Evolutionary conservation across 2,113 vertebrate species (phyloP).

Genomic region (Centropus bengalensis): DNA sequence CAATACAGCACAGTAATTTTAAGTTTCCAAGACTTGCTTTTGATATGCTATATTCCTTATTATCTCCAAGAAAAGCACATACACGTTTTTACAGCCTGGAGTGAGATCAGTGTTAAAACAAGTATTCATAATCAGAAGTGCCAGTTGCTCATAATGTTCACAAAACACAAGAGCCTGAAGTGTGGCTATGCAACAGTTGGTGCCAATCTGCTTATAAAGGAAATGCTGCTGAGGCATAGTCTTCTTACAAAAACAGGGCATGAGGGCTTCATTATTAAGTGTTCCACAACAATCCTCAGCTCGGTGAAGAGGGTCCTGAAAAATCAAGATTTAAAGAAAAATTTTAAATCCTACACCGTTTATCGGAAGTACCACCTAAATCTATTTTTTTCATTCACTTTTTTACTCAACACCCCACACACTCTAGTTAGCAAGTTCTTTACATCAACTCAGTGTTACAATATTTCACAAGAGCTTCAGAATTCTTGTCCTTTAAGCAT

Average conservation of each 20-base stretch:
- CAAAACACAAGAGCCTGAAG: conserved; percentile 39
- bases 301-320: conserved; percentile 94
- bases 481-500: background rate
- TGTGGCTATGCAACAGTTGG: conserved; percentile 88
- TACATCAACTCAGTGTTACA: background rate
- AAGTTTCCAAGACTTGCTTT: conserved; percentile 58
- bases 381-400: background rate
- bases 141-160: conserved; percentile 77
- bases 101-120: conserved; percentile 71
- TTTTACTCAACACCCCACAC: background rate
- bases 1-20: conserved; percentile 59
- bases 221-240: conserved; percentile 94
- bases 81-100: conserved; percentile 63
- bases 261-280: conserved; percentile 94
- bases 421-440: background rate
- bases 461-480: background rate
- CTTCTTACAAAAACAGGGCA: conserved; percentile 94
- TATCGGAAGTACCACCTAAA: background rate
- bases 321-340: conserved; percentile 51
- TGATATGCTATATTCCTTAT: conserved; percentile 61
- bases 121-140: conserved; percentile 75
- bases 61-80: conserved; percentile 67
- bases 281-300: conserved; percentile 92
- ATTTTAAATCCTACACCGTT: background rate
- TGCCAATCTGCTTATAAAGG: conserved; percentile 95